These are phyloP conservation scores for Aurelia coerulea DNA, from an alignment of 30 jellyfish, hydroid and myxozoan species.

Conservation along the genomic window DNA sequence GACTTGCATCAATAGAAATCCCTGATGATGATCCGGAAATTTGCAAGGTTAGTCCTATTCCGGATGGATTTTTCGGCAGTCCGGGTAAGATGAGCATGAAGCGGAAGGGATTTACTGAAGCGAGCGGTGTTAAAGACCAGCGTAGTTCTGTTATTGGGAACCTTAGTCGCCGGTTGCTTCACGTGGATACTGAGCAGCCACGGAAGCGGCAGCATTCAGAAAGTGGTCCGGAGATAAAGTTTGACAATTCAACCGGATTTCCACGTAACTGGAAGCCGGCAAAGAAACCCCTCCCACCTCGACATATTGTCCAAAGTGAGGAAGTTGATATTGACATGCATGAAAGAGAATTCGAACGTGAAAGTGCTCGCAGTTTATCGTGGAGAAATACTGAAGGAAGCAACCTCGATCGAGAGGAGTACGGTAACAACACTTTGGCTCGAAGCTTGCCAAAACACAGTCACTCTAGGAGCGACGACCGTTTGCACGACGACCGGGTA, in stretches of 20 bases:
- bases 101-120: background rate
- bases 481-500: background rate
- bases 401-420: background rate
- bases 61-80: constrained; percentile 32
- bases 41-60: background rate
- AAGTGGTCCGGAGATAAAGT: background rate
- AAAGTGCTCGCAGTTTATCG: background rate
- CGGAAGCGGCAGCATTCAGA: background rate
- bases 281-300: too few relatives aligned
- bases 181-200: background rate
- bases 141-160: background rate
- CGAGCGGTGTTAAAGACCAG: background rate
- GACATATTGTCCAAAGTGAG: too few relatives aligned
- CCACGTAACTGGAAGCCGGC: constrained; percentile 6
- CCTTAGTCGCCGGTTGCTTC: background rate
- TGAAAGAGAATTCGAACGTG: background rate
- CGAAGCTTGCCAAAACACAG: background rate
- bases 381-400: background rate
- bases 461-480: background rate
- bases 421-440: background rate
- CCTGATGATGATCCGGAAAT: background rate
- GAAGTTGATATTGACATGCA: background rate
- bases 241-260: constrained; percentile 4
- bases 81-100: background rate
- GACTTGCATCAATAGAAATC: constrained; percentile 6